phyloP scores from a whole-genome alignment of 2,888 invertebrate genomes.

The Dendrolimus houi region DNA sequence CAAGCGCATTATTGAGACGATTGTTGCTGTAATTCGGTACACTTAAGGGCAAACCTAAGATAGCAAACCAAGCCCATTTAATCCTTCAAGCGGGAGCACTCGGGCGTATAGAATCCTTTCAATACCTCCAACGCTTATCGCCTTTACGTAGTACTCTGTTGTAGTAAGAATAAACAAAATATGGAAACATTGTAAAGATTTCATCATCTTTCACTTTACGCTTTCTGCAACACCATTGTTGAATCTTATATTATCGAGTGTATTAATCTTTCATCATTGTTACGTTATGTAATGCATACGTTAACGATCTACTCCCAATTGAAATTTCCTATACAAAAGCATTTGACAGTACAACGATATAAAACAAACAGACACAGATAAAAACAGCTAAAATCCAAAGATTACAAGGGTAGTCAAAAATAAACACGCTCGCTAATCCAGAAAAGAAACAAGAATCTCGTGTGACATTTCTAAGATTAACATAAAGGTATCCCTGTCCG shows the following conservation, averaged over 20 bases:
- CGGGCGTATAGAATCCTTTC: constrained; percentile 49
- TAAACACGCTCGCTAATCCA: neutral
- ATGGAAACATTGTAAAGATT: neutral
- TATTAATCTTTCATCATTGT: too few relatives aligned
- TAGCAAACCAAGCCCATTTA: constrained; percentile 52
- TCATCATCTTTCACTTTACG: neutral
- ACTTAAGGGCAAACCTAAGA: constrained; percentile 23
- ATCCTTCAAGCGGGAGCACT: constrained; percentile 44
- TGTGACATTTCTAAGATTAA: constrained; percentile 5
- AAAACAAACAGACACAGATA: too few relatives aligned
- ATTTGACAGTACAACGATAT: too few relatives aligned
- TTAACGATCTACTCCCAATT: too few relatives aligned
- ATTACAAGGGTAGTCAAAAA: neutral
- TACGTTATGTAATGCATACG: too few relatives aligned
- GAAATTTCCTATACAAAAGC: too few relatives aligned
- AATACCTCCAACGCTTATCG: constrained; percentile 51
- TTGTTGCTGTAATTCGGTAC: neutral
- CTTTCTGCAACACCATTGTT: neutral
- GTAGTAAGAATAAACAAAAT: neutral
- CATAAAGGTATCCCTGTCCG: constrained; percentile 13
- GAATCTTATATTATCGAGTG: too few relatives aligned
- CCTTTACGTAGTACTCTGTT: constrained; percentile 6
- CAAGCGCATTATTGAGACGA: neutral
- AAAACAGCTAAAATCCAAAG: too few relatives aligned
- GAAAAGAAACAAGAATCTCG: neutral